Evolutionary conservation across 1,140 invertebrate species (phyloP).

Genomic region (Philopotamus ludificatus): DNA sequence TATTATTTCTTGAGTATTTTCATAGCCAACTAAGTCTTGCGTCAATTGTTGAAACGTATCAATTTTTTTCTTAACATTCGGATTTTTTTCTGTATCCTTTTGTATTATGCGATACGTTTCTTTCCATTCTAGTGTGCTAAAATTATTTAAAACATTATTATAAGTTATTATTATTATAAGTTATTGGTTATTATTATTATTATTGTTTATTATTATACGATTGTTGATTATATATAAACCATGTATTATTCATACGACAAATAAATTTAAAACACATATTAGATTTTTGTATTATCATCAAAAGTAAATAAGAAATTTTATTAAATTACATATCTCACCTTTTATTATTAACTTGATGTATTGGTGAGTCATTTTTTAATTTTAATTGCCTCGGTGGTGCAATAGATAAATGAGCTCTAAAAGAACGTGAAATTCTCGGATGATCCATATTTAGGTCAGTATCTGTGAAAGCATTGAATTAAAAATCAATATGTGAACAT

Average conservation of each 20-base stretch:
- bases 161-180: not conserved
- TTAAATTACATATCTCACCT: no score
- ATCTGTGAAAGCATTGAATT: no score
- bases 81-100: constrained; percentile 29
- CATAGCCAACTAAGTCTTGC: constrained; percentile 47
- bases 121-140: constrained; percentile 40
- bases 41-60: constrained; percentile 31
- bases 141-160: constrained; percentile 13
- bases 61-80: constrained; percentile 30
- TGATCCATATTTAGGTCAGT: no score
- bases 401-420: constrained; percentile 40
- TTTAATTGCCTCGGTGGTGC: constrained; percentile 35
- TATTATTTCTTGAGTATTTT: constrained; percentile 57
- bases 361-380: constrained; percentile 27
- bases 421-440: constrained; percentile 42
- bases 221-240: no score
- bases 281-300: not conserved
- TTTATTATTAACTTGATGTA: constrained; percentile 39
- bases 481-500: no score
- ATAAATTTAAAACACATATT: constrained; percentile 1
- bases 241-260: constrained; percentile 21
- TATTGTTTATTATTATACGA: no score
- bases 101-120: constrained; percentile 34
- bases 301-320: constrained; percentile 16
- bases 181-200: not conserved